Conservation (phyloP, 2,888 invertebrate species). For the Baronia brevicornis region DNA sequence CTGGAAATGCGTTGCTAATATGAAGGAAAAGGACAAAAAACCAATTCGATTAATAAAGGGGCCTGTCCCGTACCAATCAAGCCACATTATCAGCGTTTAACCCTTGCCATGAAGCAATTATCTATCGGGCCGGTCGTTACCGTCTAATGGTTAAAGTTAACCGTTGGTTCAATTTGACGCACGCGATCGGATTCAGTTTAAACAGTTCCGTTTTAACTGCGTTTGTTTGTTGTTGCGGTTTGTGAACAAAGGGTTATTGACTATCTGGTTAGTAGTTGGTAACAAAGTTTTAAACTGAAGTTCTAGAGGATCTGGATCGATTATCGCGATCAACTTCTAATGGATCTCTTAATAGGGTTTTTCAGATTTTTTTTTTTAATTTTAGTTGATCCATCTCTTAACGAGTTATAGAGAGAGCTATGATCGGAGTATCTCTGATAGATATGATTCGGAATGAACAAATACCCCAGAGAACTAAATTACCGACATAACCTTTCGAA, state of each 20-base stretch:
- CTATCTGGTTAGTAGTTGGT: too few species aligned
- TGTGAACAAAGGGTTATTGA: conserved; percentile 10
- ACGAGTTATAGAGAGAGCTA: too few species aligned
- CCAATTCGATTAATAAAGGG: conserved; percentile 34
- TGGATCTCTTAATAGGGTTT: too few species aligned
- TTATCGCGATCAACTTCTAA: too few species aligned
- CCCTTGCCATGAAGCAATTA: conserved; percentile 65
- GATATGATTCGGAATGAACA: too few species aligned
- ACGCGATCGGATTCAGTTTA: conserved; percentile 45
- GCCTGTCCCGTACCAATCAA: conserved; percentile 43
- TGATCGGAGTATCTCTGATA: too few species aligned
- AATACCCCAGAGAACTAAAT: too few species aligned
- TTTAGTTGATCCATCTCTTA: too few species aligned
- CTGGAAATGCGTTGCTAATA: conserved; percentile 7
- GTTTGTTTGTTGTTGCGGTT: conserved; percentile 17
- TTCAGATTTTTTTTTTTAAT: too few species aligned
- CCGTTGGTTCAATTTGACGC: conserved; percentile 31
- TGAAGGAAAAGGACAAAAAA: conserved; percentile 13
- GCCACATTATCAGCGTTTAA: conserved; percentile 46
- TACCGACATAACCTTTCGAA: too few species aligned
- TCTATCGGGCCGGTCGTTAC: conserved; percentile 43
- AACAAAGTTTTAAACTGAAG: too few species aligned
- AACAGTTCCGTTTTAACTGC: conserved; percentile 8
- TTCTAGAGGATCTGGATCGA: too few species aligned
- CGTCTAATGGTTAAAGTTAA: conserved; percentile 50